Evolutionary conservation across 2,888 invertebrate species (phyloP), one percentile per base, ranked within the genome.

Genomic region (Ctena decussata): DNA sequence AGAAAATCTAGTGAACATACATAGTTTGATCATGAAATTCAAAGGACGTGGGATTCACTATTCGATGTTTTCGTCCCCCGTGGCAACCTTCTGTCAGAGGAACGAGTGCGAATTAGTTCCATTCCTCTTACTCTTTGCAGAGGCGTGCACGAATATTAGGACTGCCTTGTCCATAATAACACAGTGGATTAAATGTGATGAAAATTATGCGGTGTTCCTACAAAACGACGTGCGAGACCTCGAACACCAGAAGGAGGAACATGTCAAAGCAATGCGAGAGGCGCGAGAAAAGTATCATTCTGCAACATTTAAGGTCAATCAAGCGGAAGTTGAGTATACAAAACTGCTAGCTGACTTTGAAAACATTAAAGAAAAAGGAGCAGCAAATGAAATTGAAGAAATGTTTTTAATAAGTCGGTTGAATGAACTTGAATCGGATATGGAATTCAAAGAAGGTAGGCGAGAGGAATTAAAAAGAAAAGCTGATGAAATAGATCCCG

Each of bases 111-210:
- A 91, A 65, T 86, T 92, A 39, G 89, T 93, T 35, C 93, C 94
- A 2, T 93, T 94, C 53, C 84, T 95, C 2, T 84, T 94, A 35
- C 46, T 94, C 15, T 94, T 95, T 72, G 93, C 94, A 0, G 94
- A 94, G 39, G 92, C 92, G 0, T 92, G 93, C 82, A 92, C 94
- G 21, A 93, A 93, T 81, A 91, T 94, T 37, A 83, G 92, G 24
- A 91, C 91, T 24, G 94, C 92, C 11, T 84, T 93, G 77, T 84
- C 90, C 15, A 90, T 93, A 5, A 91, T 94, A 85, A 86, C 84
- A 39, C 85, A 90, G 53, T 94, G 94, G 94, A 77, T 95, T 21
- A 89, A 93, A 76, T 89, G 93, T 0, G 95, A 95, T 82, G 93
- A 93, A 85, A 92, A 92, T 74, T 94, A 94, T 78, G 85, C 91